Evolutionary conservation across 2,113 vertebrate genomes (phyloP), one percentile per base, ranked within the genome.

Genomic region (Cavia aperea): DNA sequence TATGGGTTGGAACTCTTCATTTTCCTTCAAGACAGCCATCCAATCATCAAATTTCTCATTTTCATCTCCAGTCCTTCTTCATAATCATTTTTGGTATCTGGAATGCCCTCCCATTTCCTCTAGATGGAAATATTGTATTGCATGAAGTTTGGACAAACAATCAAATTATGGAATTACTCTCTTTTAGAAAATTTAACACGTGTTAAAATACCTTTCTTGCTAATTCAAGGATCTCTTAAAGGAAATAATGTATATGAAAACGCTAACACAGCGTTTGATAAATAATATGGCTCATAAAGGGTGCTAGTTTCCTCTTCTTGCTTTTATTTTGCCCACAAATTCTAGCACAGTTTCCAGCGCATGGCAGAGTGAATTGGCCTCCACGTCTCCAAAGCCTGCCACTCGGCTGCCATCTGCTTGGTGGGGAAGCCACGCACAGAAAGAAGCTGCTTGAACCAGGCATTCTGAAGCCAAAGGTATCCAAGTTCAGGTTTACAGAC

Each of bases 321-420:
- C 95, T 92, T 95, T 95, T 96, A 95, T 96, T 96, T 96, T 96
- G 93, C 89, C 81, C 87, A 97, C 95, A 96, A 93, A 95, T 95
- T 95, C 49, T 91, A 93, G 43, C 96, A 93, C 93, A 95, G 94
- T 94, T 97, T 96, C 89, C 91, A 93, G 81, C 93, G 79, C 82
- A 89, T 95, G 94, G 94, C 93, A 96, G 95, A 95, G 94, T 90
- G 85, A 95, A 93, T 96, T 96, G 96, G 96, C 91, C 94, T 95
- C 77, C 54, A 7, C 91, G 73, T 91, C 89, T 91, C 89, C 84
- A 49, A 78, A 91, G 95, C 89, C 89, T 95, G 93, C 96, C 93
- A 96, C 82, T 68, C 95, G 79, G 87, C 72, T 51, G 89, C 96
- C 96, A 96, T 97, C 96, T 97, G 96, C 85, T 95, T 93, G 84